Evolutionary conservation across 2,888 invertebrate genomes (phyloP), one percentile per base, ranked within the genome.

Genomic region (Dicyrtoma fusca): DNA sequence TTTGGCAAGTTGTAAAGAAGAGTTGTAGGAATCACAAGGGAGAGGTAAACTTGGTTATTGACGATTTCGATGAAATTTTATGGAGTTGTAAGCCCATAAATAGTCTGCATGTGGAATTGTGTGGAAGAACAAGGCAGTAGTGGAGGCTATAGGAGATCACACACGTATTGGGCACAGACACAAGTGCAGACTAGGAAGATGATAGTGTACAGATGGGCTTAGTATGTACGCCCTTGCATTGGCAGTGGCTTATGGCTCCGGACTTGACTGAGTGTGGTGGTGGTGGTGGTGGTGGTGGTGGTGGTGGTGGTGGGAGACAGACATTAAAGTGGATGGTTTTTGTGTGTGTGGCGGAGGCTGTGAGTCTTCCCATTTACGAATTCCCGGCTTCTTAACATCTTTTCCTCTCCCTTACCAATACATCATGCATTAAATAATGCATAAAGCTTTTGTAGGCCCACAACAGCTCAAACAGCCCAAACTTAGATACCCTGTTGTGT

Each of bases 51-150:
- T 73, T 68, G 72, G 71, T 73, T 74, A 77, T 77, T 77, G 77
- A 77, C 74, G 75, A 75, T 75, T 75, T 77, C 74, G 77, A 77
- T 77, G 77, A 77, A 77, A 75, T 74, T 77, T 77, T 77, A 77
- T 75, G 74, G 71, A 77, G 73, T 77, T 70, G 72, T 72, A 73
- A 75, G 59, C 68, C 74, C 77, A 77, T 77, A 77, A 77, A 77
- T 75, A 75, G 73, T 62, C 63, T 62, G 73, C 69, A 64, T 25
- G 34, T 34, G 34, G 34, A 34, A 34, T 51, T 19, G 53, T 49
- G 53, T 44, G 74, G 70, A 71, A 21, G 71, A 69, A 19, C 14
- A 23, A 66, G 11, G 14, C 1, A n/a, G n/a, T n/a, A n/a, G n/a
- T n/a, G n/a, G 51, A 51, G 11, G 51, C n/a, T n/a, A n/a, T n/a